Conservation (phyloP, 2,113 vertebrate genomes). For the cattle (Bos taurus) region ARS-UCD2.0 NC_037357.1:233501-234000, state of each 20-base stretch:
- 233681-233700: not conserved
- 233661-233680: not conserved
- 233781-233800: not conserved
- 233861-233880: accelerated
- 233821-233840: not conserved
- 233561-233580: not conserved
- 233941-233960: not conserved
- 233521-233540: not conserved
- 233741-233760: not conserved
- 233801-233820: not conserved
- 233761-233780: not conserved
- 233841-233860: not conserved
- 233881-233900: not conserved
- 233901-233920: not conserved
- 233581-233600: accelerated
- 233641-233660: not conserved
- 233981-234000: not conserved
- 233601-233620: not conserved
- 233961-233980: accelerated
- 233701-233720: not conserved
- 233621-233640: not conserved
- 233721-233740: not conserved
- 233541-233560: not conserved
- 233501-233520: not conserved
- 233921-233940: accelerated